phyloP scores from a whole-genome alignment of 2,888 invertebrate genomes.

The Synergus umbraculus region DNA sequence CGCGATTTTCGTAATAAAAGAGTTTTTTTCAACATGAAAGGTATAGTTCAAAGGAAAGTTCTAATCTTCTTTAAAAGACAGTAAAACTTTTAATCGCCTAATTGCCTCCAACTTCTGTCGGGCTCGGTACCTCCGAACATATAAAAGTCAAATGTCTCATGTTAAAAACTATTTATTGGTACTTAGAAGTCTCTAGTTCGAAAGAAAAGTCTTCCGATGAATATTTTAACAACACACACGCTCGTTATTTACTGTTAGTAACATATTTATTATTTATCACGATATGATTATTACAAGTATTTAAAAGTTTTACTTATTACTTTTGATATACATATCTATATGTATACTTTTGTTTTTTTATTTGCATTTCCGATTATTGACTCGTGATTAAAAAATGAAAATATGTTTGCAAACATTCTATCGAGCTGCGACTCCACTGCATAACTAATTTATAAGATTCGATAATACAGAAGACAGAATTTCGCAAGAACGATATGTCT shows the following conservation, averaged over 20 bases:
- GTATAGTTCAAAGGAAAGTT: not conserved
- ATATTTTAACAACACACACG: not conserved
- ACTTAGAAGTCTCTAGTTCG: not conserved
- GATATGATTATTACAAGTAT: not conserved
- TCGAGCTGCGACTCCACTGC: not conserved
- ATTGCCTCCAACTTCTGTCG: not conserved
- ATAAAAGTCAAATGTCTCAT: conserved; percentile 1
- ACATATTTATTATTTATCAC: not conserved
- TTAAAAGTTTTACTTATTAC: not conserved
- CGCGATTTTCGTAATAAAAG: not conserved
- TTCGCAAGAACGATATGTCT: not conserved
- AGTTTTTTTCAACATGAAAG: not conserved
- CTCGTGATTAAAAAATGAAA: not conserved
- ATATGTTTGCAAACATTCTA: not conserved
- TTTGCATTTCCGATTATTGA: not conserved
- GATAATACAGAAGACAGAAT: conserved; percentile 3
- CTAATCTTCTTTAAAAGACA: not conserved
- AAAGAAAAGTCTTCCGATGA: not conserved
- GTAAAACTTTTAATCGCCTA: conserved; percentile 8
- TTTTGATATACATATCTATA: not conserved
- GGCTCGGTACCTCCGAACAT: not conserved
- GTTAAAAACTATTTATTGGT: not conserved
- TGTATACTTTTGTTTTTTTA: not conserved
- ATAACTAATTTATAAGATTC: conserved; percentile 1
- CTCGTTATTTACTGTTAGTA: not conserved